Evolutionary conservation across 1,140 invertebrate genomes (phyloP).

Genomic region (Marisa cornuarietis): DNA sequence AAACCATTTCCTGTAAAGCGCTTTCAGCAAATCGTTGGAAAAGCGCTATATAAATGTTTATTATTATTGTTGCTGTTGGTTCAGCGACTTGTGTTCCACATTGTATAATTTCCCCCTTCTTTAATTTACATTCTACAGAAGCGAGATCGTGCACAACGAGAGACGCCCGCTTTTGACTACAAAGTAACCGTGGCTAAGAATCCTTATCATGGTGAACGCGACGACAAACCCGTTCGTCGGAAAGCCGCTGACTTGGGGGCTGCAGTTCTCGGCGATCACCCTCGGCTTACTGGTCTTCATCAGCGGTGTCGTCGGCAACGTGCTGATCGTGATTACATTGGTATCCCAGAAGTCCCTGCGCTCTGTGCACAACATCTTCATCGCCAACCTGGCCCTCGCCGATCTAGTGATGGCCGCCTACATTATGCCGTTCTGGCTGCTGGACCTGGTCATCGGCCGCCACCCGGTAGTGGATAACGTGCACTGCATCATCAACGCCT

Average conservation of each 20-base stretch:
- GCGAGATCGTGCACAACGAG: too few species aligned
- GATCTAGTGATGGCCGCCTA: constrained; percentile 74
- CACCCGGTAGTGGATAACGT: constrained; percentile 16
- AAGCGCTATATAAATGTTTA: too few species aligned
- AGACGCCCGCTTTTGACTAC: too few species aligned
- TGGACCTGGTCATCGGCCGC: constrained; percentile 3
- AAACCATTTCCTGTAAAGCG: too few species aligned
- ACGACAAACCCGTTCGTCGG: background rate
- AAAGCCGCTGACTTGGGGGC: background rate
- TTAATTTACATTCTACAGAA: too few species aligned
- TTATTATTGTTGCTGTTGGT: too few species aligned
- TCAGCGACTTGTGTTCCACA: too few species aligned
- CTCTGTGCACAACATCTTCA: constrained; percentile 63
- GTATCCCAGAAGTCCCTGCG: constrained; percentile 54
- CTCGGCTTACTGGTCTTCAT: constrained; percentile 10
- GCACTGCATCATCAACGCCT: constrained; percentile 20
- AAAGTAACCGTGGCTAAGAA: too few species aligned
- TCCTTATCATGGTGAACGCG: too few species aligned
- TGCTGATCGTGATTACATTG: constrained; percentile 61
- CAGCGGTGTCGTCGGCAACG: constrained; percentile 46
- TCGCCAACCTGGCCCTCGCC: constrained; percentile 62
- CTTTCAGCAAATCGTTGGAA: too few species aligned
- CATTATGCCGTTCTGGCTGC: constrained; percentile 77
- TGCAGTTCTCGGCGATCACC: background rate
- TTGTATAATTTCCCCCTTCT: too few species aligned